Conservation (phyloP, 1,140 invertebrate species). For the Melanaphis sacchari region DNA sequence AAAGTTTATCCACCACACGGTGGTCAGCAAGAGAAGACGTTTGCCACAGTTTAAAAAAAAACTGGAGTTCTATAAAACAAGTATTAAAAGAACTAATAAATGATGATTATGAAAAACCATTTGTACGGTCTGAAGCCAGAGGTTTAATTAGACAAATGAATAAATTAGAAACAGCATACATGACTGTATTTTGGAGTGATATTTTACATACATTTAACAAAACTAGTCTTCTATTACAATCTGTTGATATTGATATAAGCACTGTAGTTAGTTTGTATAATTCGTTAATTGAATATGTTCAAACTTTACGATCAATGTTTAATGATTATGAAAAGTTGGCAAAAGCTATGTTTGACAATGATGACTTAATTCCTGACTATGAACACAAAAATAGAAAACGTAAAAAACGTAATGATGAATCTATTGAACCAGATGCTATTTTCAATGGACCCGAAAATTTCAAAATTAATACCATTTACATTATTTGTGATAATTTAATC, state of each 20-base stretch:
- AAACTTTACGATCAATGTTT: conserved; percentile 41
- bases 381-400: neutral
- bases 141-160: conserved; percentile 40
- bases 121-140: conserved; percentile 8
- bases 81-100: conserved; percentile 15
- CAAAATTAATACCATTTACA: too few species aligned
- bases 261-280: conserved; percentile 30
- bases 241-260: conserved; percentile 41
- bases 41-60: conserved; percentile 23
- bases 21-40: conserved; percentile 6
- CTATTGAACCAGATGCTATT: too few species aligned
- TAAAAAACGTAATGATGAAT: too few species aligned
- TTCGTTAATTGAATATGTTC: conserved; percentile 24
- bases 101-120: conserved; percentile 26
- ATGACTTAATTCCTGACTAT: conserved; percentile 13
- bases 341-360: neutral
- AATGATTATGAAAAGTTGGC: conserved; percentile 34
- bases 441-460: too few species aligned
- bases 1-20: neutral
- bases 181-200: conserved; percentile 40
- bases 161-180: conserved; percentile 38
- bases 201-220: conserved; percentile 42
- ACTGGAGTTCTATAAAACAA: conserved; percentile 15
- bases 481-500: too few species aligned
- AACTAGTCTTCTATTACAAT: conserved; percentile 42